Base-by-base conservation (phyloP, 1,140 invertebrate genomes). In the Drosophila persimilis region DNA sequence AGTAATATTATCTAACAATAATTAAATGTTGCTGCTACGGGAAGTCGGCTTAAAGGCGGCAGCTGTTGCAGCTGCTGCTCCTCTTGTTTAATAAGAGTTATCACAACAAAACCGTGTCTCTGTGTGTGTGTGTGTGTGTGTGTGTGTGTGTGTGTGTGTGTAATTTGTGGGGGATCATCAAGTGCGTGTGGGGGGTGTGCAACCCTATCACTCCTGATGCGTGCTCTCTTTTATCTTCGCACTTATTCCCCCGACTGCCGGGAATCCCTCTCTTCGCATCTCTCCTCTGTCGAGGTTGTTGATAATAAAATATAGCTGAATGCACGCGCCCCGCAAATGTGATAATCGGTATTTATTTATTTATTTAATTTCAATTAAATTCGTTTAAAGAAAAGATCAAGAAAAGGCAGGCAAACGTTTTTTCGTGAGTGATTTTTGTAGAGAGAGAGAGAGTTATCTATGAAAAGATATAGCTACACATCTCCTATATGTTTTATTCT, bases 331-430 rank as follows among this genome's bases (percentile, higher is more conserved):
- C 45, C 55, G 4, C 3, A 1, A 39, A 89, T 77, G 76, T 83
- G 84, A 88, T 88, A 88, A 89, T 88, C 69, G 65, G 76, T 73
- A 39, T 88, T 83, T 86, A 88, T 86, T 83, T 86, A 88, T 86
- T 86, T 86, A 81, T 88, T 86, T 81, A 86, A 86, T 80, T 72
- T 71, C 46, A 70, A 52, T 17, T 20, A 0, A 4, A 26, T 46
- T 53, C 13, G 35, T 13, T 13, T 39, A 39, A 39, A n/a, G 31
- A 53, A 53, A 24, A 39, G 3, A 39, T 11, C 35, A 39, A 39
- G 11, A 39, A 39, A 39, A 39, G 35, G 11, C 11, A 13, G 35
- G 11, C 35, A 5, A 13, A 11, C 11, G 35, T 39, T 39, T 39
- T 13, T 11, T 39, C 11, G 13, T 39, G 4, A 13, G 35, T 1